Base-by-base conservation (phyloP, 2,797 vertebrate species). In the Sebastes alutus region DNA sequence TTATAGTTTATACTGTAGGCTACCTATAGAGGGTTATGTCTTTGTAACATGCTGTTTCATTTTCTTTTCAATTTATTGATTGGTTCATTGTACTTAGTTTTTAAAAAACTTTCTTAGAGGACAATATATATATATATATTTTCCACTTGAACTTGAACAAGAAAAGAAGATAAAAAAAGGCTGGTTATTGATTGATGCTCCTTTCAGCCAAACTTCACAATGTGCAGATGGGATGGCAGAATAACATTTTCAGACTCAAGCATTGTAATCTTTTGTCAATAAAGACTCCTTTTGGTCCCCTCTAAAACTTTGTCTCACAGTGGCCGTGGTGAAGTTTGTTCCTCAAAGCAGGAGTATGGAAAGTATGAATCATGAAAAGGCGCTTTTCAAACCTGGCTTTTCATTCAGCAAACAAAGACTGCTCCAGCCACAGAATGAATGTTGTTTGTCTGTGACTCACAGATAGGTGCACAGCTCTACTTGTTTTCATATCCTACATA, bases 401-500 rank as follows among this genome's bases (percentile, higher is more conserved):
- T 89, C 62, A 66, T 80, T 85, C 54, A 52, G 59, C 22, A 77
- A 83, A 83, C 75, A 90, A 81, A 78, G 74, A 70, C 46, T 42
- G 73, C 33, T 71, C 62, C 54, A 68, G 75, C 22, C 18, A 70
- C 16, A 84, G 62, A 84, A 80, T 73, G 60, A 70, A 77, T 60
- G 60, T 16, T 70, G 66, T 78, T 86, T 78, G 38, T 65, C 80
- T 82, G 49, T 56, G 63, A 82, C 77, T 82, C 64, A 78, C 27
- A 81, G 79, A 78, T 49, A 75, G 38, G 29, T 75, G 33, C 56
- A 65, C 46, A 69, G 8, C 62, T 73, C 1, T 23, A 54, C 58
- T 70, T 76, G 60, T 77, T 86, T 79, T 82, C 38, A 58, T 75
- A 32, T 61, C 74, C 73, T 8, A 35, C 20, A 74, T 63, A 88